These are phyloP conservation scores for Meteorus cinctellus DNA, from an alignment of 2,888 invertebrate species.

Conservation along the genomic window DNA sequence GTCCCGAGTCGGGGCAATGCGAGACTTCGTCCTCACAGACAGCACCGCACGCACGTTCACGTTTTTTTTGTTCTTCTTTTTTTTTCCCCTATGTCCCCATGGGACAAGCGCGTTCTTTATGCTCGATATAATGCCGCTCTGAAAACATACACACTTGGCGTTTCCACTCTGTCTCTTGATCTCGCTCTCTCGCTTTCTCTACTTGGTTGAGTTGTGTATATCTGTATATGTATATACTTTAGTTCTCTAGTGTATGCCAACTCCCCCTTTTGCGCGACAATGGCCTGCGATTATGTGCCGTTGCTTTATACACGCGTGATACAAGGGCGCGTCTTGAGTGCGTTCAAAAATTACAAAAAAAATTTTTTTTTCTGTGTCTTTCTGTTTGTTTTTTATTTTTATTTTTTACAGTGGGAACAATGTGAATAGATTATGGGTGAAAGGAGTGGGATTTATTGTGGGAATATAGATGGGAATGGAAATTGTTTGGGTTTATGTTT, in stretches of 20 bases:
- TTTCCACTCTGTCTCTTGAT: conserved; percentile 46
- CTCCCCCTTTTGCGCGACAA: conserved; percentile 45
- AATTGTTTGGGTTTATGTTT: too few relatives aligned
- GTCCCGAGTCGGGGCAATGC: conserved; percentile 40
- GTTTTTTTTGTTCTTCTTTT: conserved; percentile 50
- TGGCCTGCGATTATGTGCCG: conserved; percentile 26
- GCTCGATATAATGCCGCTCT: conserved; percentile 74
- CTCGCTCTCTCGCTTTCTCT: conserved; percentile 51
- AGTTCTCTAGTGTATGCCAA: conserved; percentile 11
- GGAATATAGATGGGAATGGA: too few relatives aligned
- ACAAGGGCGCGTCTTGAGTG: background rate
- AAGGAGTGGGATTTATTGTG: too few relatives aligned
- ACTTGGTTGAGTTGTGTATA: conserved; percentile 16
- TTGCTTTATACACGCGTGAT: background rate
- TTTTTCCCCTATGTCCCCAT: conserved; percentile 56
- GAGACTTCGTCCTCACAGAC: conserved; percentile 48
- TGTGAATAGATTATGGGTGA: too few relatives aligned
- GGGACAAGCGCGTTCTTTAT: conserved; percentile 73
- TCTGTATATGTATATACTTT: conserved; percentile 1
- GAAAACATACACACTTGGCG: conserved; percentile 72
- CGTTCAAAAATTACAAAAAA: background rate
- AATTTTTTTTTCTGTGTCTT: background rate
- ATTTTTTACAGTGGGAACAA: too few relatives aligned
- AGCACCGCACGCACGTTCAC: conserved; percentile 64
- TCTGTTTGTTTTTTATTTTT: too few relatives aligned